A percentile compares a stretch with the other conserved stretches of the same genome.
These are phyloP conservation scores for Probaryconus sp. DNA, from an alignment of 1,140 invertebrate species.

Conservation along the genomic window DNA sequence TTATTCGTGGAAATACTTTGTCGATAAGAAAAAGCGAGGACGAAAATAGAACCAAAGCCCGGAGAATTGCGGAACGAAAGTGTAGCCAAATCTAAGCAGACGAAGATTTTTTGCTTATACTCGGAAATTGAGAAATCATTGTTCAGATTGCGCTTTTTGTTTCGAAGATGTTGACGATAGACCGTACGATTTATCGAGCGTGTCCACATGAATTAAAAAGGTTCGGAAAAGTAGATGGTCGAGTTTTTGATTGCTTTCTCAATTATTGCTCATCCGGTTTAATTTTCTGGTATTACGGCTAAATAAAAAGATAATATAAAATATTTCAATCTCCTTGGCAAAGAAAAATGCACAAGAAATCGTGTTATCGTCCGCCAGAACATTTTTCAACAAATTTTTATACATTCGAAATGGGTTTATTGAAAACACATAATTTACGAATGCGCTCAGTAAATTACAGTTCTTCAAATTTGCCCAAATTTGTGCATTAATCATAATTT, in stretches of 20 bases:
- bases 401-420: no score
- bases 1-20: slow-evolving; percentile 10
- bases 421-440: no score
- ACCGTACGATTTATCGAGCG: slow-evolving; percentile 52
- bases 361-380: no score
- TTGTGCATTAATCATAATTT: no score
- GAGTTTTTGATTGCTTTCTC: slow-evolving; percentile 50
- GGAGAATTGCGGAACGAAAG: slow-evolving; percentile 53
- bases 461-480: no score
- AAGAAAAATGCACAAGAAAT: no score
- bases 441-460: no score
- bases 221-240: slow-evolving; percentile 37
- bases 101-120: slow-evolving; percentile 33
- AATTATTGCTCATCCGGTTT: slow-evolving; percentile 43
- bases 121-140: slow-evolving; percentile 62
- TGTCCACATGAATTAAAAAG: slow-evolving; percentile 46
- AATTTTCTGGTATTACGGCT: slow-evolving; percentile 25
- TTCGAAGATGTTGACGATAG: slow-evolving; percentile 40
- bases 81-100: slow-evolving; percentile 48
- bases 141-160: slow-evolving; percentile 50
- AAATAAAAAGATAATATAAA: slow-evolving; percentile 17
- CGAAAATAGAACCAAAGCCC: slow-evolving; percentile 29
- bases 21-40: slow-evolving; percentile 12
- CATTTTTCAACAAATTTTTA: no score
- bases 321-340: no score